phyloP scores from a whole-genome alignment of 2,888 invertebrate genomes.

The Hypomecis punctinalis region DNA sequence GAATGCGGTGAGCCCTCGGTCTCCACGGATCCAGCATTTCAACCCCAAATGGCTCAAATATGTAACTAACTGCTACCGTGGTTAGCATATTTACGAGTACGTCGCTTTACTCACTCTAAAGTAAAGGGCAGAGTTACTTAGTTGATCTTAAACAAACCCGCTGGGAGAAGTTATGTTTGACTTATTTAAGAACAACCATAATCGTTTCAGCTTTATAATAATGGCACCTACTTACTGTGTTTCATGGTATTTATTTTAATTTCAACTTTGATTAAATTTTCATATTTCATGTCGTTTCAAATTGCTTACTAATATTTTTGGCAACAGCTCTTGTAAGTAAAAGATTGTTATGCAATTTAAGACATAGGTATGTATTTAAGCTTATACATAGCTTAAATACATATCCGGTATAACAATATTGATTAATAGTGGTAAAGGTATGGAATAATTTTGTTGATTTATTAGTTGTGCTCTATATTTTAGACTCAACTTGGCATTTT shows the following conservation, averaged over 20 bases:
- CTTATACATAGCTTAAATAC: too few relatives aligned
- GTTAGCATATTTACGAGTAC: slow-evolving; percentile 13
- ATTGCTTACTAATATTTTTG: too few relatives aligned
- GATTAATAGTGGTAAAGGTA: too few relatives aligned
- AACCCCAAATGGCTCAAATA: slow-evolving; percentile 16
- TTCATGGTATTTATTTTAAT: too few relatives aligned
- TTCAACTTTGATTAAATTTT: neutral
- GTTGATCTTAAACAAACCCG: slow-evolving; percentile 11
- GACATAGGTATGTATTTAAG: too few relatives aligned
- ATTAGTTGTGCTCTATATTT: too few relatives aligned
- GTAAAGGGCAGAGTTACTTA: slow-evolving; percentile 6
- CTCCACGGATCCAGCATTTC: slow-evolving; percentile 5
- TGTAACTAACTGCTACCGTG: slow-evolving; percentile 13
- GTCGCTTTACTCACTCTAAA: slow-evolving; percentile 3
- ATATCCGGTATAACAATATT: too few relatives aligned
- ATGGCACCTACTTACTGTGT: neutral
- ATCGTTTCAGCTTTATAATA: neutral
- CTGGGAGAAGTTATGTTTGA: slow-evolving; percentile 9
- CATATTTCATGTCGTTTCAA: neutral
- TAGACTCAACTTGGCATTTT: too few relatives aligned
- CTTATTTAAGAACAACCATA: slow-evolving; percentile 7
- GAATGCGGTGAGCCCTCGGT: neutral
- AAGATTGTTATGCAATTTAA: too few relatives aligned
- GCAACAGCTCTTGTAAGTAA: too few relatives aligned
- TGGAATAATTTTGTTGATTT: too few relatives aligned